These are phyloP conservation scores for Sinosuthora webbiana DNA, from an alignment of 2,113 vertebrate species.

Conservation along the genomic window DNA sequence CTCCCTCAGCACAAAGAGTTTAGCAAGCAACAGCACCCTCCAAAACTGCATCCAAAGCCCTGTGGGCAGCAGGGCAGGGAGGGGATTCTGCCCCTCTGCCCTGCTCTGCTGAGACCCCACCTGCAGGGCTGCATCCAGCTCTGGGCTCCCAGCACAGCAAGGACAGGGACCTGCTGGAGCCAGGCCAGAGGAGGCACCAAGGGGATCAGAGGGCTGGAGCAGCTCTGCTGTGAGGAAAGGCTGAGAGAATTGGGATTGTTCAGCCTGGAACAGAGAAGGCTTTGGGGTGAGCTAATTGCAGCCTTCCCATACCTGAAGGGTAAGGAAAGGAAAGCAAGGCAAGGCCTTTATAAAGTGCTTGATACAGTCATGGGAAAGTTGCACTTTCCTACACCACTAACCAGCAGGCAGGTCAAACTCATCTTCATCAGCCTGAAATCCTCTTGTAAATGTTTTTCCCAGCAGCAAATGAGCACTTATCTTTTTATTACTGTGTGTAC, in stretches of 20 bases:
- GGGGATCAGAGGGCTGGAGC: background rate
- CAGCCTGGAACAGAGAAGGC: background rate
- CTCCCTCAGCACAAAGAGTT: background rate
- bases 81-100: background rate
- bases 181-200: background rate
- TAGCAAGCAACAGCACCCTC: background rate
- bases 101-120: background rate
- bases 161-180: background rate
- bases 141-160: background rate
- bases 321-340: background rate
- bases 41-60: background rate
- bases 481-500: background rate
- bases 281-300: accelerated
- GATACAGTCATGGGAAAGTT: background rate
- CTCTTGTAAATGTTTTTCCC: background rate
- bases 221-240: background rate
- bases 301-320: background rate
- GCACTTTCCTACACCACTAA: background rate
- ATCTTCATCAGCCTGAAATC: background rate
- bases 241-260: accelerated
- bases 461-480: background rate
- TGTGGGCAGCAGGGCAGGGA: background rate
- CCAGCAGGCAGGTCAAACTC: background rate
- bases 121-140: background rate
- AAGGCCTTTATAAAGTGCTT: background rate